phyloP scores from a whole-genome alignment of 2,113 vertebrate species.

The Micronisus gabar region DNA sequence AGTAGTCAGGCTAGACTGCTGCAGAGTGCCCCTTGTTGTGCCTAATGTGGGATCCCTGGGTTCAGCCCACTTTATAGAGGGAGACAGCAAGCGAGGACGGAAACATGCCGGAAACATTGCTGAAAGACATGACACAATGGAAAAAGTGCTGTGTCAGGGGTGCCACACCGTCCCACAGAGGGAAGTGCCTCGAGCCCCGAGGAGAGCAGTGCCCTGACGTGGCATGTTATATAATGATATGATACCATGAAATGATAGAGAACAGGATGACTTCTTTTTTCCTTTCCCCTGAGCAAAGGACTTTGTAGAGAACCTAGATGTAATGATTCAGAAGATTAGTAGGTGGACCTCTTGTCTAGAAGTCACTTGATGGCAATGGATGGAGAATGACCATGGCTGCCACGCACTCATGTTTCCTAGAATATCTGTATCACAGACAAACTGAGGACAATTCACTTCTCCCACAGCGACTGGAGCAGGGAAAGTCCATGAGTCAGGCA shows the following conservation, averaged over 20 bases:
- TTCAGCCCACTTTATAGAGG: background rate
- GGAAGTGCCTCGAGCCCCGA: rapidly evolving
- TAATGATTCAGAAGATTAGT: background rate
- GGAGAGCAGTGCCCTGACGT: background rate
- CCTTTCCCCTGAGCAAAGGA: background rate
- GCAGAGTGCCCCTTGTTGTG: background rate
- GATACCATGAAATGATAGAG: background rate
- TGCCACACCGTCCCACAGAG: background rate
- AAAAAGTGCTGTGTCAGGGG: background rate
- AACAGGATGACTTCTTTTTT: constrained; percentile 1
- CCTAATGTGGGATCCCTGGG: background rate
- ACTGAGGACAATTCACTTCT: background rate
- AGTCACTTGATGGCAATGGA: background rate
- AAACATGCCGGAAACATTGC: background rate
- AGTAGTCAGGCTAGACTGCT: background rate
- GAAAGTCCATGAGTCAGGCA: background rate
- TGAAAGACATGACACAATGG: background rate
- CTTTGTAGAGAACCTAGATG: background rate
- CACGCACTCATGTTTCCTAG: rapidly evolving
- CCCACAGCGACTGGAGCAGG: background rate
- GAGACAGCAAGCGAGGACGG: rapidly evolving
- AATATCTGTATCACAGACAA: background rate
- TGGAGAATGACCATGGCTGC: background rate
- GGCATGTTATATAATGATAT: background rate
- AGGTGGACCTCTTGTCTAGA: background rate